Conservation (phyloP, 2,888 invertebrate species). For the Ennomos quercinarius region DNA sequence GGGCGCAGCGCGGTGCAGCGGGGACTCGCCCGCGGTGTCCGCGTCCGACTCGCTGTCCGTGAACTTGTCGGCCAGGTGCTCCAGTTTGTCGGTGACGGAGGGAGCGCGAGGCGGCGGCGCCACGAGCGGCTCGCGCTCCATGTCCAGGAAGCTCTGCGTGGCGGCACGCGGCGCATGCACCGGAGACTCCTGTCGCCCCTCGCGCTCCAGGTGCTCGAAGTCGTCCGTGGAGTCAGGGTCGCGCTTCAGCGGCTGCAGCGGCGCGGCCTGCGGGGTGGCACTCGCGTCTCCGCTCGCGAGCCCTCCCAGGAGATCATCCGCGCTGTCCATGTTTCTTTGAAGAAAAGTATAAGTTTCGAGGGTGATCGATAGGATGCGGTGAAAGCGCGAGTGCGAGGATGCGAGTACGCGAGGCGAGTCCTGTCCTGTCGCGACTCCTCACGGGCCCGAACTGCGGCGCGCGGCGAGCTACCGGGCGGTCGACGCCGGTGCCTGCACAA, state of each 20-base stretch:
- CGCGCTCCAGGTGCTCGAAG: conserved; percentile 90
- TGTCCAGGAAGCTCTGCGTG: conserved; percentile 78
- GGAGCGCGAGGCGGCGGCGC: conserved; percentile 64
- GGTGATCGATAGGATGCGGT: conserved; percentile 69
- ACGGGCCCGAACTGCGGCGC: conserved; percentile 71
- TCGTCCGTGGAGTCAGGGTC: conserved; percentile 90
- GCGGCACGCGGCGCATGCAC: conserved; percentile 61
- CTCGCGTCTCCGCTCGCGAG: conserved; percentile 67
- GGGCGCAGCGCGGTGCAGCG: conserved; percentile 68
- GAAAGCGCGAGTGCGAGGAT: conserved; percentile 51
- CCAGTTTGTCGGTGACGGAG: conserved; percentile 67
- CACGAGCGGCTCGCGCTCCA: conserved; percentile 78
- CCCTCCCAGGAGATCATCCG: conserved; percentile 68
- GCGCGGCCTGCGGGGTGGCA: conserved; percentile 23
- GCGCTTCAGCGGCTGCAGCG: conserved; percentile 69
- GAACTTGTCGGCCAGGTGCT: conserved; percentile 83
- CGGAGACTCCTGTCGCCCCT: conserved; percentile 71
- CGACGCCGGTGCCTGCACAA: conserved; percentile 63
- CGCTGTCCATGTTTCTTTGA: conserved; percentile 64
- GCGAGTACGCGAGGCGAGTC: conserved; percentile 63
- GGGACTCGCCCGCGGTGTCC: conserved; percentile 78
- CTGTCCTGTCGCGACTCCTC: conserved; percentile 73
- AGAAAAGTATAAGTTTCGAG: conserved; percentile 45
- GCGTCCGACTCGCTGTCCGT: conserved; percentile 86
- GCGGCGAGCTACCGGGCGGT: conserved; percentile 47